Evolutionary conservation across 2,113 vertebrate genomes (phyloP), one percentile per base, ranked within the genome.

Genomic region (Colaptes auratus): DNA sequence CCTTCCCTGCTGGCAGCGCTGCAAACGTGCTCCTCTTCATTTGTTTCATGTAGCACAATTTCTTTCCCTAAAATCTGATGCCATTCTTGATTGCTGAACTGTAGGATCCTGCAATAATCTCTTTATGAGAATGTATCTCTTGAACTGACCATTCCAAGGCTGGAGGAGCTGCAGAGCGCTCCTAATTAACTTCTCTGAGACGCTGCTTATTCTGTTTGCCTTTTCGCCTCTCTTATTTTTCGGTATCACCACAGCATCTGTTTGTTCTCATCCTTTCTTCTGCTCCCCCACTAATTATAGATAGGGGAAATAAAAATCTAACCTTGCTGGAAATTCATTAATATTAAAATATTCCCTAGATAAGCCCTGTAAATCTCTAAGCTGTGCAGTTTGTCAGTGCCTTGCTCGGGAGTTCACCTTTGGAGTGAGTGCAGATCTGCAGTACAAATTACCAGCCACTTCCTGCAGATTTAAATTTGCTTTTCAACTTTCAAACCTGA

Each of bases 271-370:
- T 70, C 39, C 42, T 79, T 50, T 70, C 28, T 70, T 50, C n/a
- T 48, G 4, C 30, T 30, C 25, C 12, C 18, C 7, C 2, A 3
- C 70, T 83, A 88, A 91, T 91, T 91, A 42, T 4, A 93, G 66
- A 14, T 10, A 12, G 39, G 69, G 30, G 33, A 90, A 81, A 63
- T 48, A 71, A 71, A 91, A 72, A 39, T 65, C 76, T 36, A 61
- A 87, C 82, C 70, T 88, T 90, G 76, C 44, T 93, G 73, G 44
- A 55, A 95, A 84, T 65, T 72, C 1, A 82, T 92, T 61, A 90
- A 72, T 92, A 79, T 92, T 95, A 82, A 96, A 86, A 90, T 66
- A 90, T 91, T 86, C 76, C 63, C 61, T 12, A 25, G 76, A 58
- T 59, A 80, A 94, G n/a, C 44, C 44, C 65, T 72, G 61, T 65